Conservation (phyloP, 2,888 invertebrate species). For the Steinernema carpocapsae region DNA sequence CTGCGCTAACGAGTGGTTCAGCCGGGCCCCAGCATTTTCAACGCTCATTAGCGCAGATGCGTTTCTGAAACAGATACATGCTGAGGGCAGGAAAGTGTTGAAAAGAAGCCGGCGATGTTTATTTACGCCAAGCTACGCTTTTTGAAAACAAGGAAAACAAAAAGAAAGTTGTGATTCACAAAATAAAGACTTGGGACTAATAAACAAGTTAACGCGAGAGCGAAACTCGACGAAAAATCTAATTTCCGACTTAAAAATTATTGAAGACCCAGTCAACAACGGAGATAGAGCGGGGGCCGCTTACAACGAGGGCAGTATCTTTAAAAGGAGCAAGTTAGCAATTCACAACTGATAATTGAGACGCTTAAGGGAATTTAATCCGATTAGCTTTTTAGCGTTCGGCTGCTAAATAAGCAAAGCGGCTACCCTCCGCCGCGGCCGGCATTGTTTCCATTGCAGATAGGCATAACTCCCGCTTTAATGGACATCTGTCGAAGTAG, state of each 20-base stretch:
- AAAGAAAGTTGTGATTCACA: background rate
- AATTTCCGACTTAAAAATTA: conserved; percentile 26
- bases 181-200: too few relatives aligned
- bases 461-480: background rate
- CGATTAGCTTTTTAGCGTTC: conserved; percentile 7
- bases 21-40: conserved; percentile 12
- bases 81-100: too few relatives aligned
- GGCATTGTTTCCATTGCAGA: background rate
- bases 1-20: conserved; percentile 19
- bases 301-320: background rate
- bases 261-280: conserved; percentile 6
- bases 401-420: background rate
- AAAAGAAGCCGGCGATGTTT: too few relatives aligned
- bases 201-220: too few relatives aligned
- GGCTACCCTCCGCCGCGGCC: background rate
- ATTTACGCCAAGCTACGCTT: background rate
- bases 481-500: background rate
- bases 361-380: conserved; percentile 3
- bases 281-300: background rate
- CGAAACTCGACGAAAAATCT: background rate
- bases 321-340: background rate
- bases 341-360: conserved; percentile 15
- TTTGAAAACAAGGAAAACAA: background rate
- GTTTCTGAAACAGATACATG: background rate
- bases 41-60: conserved; percentile 29